phyloP scores from a whole-genome alignment of 2,113 vertebrate species.

The Aplodontia rufa region DNA sequence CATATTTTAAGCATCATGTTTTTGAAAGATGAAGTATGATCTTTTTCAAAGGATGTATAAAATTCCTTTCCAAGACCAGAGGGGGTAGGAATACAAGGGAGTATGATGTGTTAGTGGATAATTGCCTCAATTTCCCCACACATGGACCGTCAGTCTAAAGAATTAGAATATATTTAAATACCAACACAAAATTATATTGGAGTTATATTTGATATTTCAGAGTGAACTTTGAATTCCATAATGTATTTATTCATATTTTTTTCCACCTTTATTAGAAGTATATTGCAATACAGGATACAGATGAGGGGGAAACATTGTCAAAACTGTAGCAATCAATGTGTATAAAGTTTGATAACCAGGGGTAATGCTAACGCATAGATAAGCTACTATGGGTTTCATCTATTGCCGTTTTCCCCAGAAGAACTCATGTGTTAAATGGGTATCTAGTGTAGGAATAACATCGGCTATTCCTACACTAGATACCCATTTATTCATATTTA shows the following conservation, averaged over 20 bases:
- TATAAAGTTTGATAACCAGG: too few relatives aligned
- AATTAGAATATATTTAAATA: conserved; percentile 1
- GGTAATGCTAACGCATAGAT: too few relatives aligned
- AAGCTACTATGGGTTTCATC: too few relatives aligned
- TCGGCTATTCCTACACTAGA: too few relatives aligned
- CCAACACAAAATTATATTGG: background rate
- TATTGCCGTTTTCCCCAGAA: too few relatives aligned
- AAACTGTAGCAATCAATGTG: too few relatives aligned
- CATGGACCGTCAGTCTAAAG: background rate
- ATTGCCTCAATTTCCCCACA: background rate
- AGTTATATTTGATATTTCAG: background rate
- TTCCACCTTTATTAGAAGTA: too few relatives aligned
- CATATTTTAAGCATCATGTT: background rate
- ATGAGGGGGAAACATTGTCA: too few relatives aligned
- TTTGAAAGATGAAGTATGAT: background rate
- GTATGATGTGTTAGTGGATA: background rate
- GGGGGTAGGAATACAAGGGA: background rate
- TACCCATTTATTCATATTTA: background rate
- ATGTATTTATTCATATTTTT: background rate
- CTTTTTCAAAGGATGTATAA: background rate
- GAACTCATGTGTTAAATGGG: too few relatives aligned
- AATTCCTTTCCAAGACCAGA: background rate
- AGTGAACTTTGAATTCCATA: background rate
- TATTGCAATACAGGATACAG: too few relatives aligned
- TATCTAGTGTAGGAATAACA: too few relatives aligned